These are phyloP conservation scores for Tachysurus fulvidraco DNA, from an alignment of 2,113 vertebrate genomes.

Conservation along the genomic window DNA sequence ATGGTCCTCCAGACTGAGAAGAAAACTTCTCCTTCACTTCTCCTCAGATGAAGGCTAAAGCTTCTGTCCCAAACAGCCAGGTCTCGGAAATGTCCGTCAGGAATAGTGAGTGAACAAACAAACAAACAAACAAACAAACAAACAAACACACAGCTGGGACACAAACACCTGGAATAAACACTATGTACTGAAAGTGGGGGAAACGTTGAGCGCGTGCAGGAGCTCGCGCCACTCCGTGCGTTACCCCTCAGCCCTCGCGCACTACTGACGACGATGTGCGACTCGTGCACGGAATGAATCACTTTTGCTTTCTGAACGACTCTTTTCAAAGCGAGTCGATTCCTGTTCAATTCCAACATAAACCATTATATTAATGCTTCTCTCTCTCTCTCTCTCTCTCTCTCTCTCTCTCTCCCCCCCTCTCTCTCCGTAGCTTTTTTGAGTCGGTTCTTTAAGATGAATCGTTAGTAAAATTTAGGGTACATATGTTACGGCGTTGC, in stretches of 20 bases:
- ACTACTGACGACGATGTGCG: neutral
- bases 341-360: neutral
- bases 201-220: neutral
- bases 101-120: neutral
- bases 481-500: neutral
- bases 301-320: neutral
- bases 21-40: slow-evolving; percentile 4
- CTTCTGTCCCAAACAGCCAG: neutral
- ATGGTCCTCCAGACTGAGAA: neutral
- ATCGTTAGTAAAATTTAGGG: neutral
- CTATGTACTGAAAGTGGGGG: neutral
- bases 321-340: neutral
- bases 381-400: neutral
- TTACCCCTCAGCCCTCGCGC: slow-evolving; percentile 4
- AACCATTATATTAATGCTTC: neutral
- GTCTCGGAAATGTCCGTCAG: neutral
- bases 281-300: neutral
- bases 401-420: too few species aligned
- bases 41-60: neutral
- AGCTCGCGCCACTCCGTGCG: slow-evolving; percentile 1
- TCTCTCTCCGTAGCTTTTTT: neutral
- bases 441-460: neutral
- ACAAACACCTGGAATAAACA: neutral
- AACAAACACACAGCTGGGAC: neutral
- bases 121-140: fast-evolving